Percentiles rank a stretch among this genome's conserved stretches.
These are phyloP conservation scores for Xenopus laevis DNA, from an alignment of 2,113 vertebrate genomes.

Conservation along the genomic window DNA sequence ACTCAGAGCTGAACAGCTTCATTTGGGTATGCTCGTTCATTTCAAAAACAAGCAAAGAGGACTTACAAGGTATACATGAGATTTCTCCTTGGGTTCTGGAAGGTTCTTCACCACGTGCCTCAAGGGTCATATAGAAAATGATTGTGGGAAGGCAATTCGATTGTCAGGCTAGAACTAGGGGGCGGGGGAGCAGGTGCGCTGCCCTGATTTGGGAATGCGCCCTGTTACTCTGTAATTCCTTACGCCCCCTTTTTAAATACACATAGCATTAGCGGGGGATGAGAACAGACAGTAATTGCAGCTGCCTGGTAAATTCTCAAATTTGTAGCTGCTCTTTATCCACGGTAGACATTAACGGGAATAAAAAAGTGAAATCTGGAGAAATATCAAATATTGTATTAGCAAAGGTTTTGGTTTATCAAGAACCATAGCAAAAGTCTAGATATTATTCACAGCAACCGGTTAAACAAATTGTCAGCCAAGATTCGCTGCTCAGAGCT, in stretches of 20 bases:
- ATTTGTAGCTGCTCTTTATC: constrained; percentile 20
- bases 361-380: constrained; percentile 1
- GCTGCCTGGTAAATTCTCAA: constrained; percentile 4
- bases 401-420: no score
- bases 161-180: constrained; percentile 14
- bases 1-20: no score
- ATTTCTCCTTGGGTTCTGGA: background rate
- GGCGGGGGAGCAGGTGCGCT: constrained; percentile 38
- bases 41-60: no score
- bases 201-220: constrained; percentile 15
- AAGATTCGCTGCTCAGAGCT: no score
- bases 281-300: constrained; percentile 40
- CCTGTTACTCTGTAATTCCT: constrained; percentile 27
- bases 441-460: no score
- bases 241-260: constrained; percentile 32
- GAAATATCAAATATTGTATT: no score
- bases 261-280: constrained; percentile 42
- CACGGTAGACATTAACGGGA: constrained; percentile 15
- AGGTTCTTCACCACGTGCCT: background rate
- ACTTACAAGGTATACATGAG: no score
- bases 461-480: no score
- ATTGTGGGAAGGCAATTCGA: background rate
- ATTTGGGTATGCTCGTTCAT: no score
- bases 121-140: constrained; percentile 17
- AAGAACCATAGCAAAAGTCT: no score